Conservation (phyloP, 2,113 vertebrate genomes). For the Lagenorhynchus albirostris region DNA sequence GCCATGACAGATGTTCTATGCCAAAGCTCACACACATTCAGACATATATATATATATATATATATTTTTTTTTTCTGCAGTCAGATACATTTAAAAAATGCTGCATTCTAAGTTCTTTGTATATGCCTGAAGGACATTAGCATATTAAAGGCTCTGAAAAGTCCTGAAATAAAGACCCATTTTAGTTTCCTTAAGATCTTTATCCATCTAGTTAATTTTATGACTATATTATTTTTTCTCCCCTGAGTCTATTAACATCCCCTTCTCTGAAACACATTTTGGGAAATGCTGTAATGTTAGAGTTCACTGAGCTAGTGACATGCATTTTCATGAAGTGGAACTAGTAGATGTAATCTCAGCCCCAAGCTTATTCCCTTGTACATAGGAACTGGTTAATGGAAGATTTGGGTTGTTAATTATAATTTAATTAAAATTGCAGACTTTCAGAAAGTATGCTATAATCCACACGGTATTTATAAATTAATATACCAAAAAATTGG, state of each 20-base stretch:
- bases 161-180: neutral
- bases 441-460: neutral
- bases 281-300: neutral
- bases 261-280: neutral
- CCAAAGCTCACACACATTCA: neutral
- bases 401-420: neutral
- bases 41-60: neutral
- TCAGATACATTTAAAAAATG: neutral
- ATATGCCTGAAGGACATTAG: neutral
- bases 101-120: neutral
- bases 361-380: neutral
- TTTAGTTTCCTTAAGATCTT: neutral
- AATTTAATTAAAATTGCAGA: neutral
- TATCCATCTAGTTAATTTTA: neutral
- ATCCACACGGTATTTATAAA: neutral
- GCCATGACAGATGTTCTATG: neutral
- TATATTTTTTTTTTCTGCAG: neutral
- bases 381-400: neutral
- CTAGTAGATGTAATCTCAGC: neutral
- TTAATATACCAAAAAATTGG: neutral
- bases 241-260: neutral
- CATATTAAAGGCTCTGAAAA: constrained; percentile 3
- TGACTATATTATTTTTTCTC: neutral
- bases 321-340: neutral
- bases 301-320: neutral